phyloP scores from a whole-genome alignment of 2,888 invertebrate species.

The Acanthopleura granulata region DNA sequence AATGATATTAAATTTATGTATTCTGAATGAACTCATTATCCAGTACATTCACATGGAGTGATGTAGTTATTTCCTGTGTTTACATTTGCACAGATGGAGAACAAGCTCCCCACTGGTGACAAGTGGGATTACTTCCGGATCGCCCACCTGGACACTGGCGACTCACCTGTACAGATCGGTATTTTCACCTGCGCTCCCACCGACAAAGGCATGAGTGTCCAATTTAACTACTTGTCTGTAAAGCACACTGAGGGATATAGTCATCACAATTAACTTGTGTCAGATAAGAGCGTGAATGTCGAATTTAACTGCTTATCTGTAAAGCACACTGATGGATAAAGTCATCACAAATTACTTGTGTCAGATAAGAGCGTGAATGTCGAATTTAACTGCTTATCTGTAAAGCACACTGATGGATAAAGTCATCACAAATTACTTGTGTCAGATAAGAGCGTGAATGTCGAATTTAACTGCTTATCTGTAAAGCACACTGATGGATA shows the following conservation, averaged over 20 bases:
- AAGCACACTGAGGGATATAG: slow-evolving; percentile 3
- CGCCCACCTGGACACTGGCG: neutral
- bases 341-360: neutral
- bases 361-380: neutral
- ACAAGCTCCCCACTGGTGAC: neutral
- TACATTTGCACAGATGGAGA: slow-evolving; percentile 8
- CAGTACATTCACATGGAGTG: neutral
- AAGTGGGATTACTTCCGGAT: slow-evolving; percentile 17
- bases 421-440: neutral
- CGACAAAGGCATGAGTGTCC: slow-evolving; percentile 4
- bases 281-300: neutral
- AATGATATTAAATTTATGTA: no score
- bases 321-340: slow-evolving; percentile 1
- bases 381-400: neutral
- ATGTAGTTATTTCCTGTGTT: neutral
- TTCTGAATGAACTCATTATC: no score
- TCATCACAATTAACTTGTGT: slow-evolving; percentile 8
- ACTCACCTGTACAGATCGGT: slow-evolving; percentile 4
- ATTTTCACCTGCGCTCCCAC: slow-evolving; percentile 13
- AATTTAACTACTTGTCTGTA: neutral
- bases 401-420: slow-evolving; percentile 8
- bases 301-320: neutral
- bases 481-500: slow-evolving; percentile 9
- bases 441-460: neutral
- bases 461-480: neutral